Evolutionary conservation across 30 jellyfish, hydroid and myxozoan genomes (phyloP).

Genomic region (Aurelia aurita): DNA sequence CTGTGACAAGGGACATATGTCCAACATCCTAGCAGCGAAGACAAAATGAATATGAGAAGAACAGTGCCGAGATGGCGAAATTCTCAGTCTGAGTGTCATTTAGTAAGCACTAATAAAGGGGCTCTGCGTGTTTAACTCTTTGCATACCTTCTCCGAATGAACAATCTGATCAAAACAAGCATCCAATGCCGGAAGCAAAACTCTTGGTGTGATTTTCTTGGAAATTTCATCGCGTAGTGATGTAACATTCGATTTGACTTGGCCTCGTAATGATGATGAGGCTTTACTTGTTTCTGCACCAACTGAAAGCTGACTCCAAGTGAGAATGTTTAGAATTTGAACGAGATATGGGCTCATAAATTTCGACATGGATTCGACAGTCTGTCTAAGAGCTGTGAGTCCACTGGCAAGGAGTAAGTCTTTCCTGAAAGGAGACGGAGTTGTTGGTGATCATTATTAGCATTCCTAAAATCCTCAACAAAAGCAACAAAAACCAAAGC

Average conservation of each 20-base stretch:
- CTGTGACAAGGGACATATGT: too few relatives aligned
- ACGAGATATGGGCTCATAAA: conserved; percentile 91
- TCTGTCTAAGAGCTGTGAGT: conserved; percentile 68
- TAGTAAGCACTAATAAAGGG: not conserved
- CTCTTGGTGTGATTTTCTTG: conserved; percentile 61
- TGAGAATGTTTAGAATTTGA: conserved; percentile 37
- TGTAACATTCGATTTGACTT: conserved; percentile 39
- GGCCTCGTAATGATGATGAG: conserved; percentile 16
- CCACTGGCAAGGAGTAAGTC: conserved; percentile 55
- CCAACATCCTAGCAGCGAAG: too few relatives aligned
- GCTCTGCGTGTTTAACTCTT: too few relatives aligned
- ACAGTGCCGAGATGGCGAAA: too few relatives aligned
- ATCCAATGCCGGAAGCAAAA: conserved; percentile 79
- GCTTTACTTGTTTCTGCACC: not conserved
- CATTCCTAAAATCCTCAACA: too few relatives aligned
- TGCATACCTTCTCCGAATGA: conserved; percentile 54
- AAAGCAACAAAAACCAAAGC: too few relatives aligned
- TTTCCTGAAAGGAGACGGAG: conserved; percentile 50
- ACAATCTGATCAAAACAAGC: conserved; percentile 54
- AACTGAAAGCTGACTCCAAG: conserved; percentile 5
- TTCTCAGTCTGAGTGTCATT: not conserved
- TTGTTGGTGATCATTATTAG: too few relatives aligned
- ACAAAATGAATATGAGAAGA: too few relatives aligned
- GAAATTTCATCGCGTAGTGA: conserved; percentile 63
- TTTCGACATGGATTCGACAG: conserved; percentile 61